These are phyloP conservation scores for Pegoplata infirma DNA, from an alignment of 2,888 invertebrate genomes.

Conservation along the genomic window DNA sequence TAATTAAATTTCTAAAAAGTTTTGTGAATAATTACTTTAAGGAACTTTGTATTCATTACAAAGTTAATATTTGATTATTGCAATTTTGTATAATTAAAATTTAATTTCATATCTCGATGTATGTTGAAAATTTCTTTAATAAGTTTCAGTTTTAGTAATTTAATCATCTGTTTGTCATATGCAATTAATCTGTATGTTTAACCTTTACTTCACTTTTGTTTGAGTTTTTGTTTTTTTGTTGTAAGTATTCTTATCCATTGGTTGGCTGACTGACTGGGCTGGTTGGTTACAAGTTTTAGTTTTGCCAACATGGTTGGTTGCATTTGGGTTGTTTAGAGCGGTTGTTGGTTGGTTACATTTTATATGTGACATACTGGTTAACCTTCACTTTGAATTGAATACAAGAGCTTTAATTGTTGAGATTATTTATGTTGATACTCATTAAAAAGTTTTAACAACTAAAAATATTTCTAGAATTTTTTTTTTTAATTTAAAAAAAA, in stretches of 20 bases:
- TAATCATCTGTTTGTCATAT: background rate
- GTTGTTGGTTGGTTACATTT: conserved; percentile 49
- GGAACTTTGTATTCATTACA: background rate
- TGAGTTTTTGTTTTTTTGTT: background rate
- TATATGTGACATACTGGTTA: conserved; percentile 44
- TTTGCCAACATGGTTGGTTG: conserved; percentile 20
- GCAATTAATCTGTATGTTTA: background rate
- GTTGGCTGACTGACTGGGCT: too few species aligned
- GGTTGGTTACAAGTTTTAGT: conserved; percentile 21
- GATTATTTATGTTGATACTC: background rate
- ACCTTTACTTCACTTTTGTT: background rate
- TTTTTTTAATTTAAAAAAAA: too few species aligned
- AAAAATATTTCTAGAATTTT: too few species aligned
- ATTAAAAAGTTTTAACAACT: conserved; percentile 8
- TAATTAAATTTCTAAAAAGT: background rate
- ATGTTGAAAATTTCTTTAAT: background rate
- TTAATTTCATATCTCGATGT: background rate
- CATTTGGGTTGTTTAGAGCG: conserved; percentile 46
- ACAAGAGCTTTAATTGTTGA: conserved; percentile 53
- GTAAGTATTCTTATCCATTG: conserved; percentile 25
- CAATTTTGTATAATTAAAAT: background rate
- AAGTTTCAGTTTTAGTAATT: background rate
- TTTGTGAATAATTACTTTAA: background rate
- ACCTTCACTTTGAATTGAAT: conserved; percentile 61
- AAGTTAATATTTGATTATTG: background rate